Evolutionary conservation across 2,888 invertebrate genomes (phyloP).

Genomic region (Tiphia femorata): DNA sequence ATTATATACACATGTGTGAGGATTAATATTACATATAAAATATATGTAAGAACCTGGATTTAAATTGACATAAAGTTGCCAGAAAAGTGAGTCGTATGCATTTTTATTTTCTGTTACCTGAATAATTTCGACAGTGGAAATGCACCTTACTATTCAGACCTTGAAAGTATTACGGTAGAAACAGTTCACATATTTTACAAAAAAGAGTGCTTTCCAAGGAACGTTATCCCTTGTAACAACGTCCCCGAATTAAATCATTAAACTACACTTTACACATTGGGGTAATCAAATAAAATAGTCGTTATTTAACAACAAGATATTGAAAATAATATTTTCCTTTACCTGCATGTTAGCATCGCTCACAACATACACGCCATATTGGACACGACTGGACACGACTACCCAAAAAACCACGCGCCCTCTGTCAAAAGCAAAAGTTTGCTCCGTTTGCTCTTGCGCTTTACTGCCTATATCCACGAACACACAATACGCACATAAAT

Average conservation of each 20-base stretch:
- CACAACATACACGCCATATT: conserved; percentile 60
- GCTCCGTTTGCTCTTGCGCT: not conserved
- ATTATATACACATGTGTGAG: not conserved
- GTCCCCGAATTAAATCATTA: no score
- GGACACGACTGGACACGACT: conserved; percentile 58
- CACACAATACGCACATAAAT: no score
- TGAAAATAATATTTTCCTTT: conserved; percentile 38
- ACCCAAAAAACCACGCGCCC: conserved; percentile 33
- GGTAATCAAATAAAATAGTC: no score
- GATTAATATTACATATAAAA: not conserved
- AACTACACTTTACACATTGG: no score
- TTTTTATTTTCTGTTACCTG: conserved; percentile 6
- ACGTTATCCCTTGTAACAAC: no score
- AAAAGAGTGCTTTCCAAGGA: no score
- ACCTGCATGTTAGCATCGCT: conserved; percentile 54
- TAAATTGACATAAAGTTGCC: not conserved
- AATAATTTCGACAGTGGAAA: conserved; percentile 29
- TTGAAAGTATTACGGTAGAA: conserved; percentile 31
- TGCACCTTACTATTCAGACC: conserved; percentile 27
- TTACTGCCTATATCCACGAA: no score
- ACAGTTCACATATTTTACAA: conserved; percentile 32
- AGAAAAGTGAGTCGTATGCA: not conserved
- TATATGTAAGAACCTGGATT: not conserved
- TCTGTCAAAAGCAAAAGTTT: conserved; percentile 2
- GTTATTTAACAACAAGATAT: conserved; percentile 14